These are phyloP conservation scores for Pomacea maculata DNA, from an alignment of 1,140 invertebrate genomes.

Conservation along the genomic window DNA sequence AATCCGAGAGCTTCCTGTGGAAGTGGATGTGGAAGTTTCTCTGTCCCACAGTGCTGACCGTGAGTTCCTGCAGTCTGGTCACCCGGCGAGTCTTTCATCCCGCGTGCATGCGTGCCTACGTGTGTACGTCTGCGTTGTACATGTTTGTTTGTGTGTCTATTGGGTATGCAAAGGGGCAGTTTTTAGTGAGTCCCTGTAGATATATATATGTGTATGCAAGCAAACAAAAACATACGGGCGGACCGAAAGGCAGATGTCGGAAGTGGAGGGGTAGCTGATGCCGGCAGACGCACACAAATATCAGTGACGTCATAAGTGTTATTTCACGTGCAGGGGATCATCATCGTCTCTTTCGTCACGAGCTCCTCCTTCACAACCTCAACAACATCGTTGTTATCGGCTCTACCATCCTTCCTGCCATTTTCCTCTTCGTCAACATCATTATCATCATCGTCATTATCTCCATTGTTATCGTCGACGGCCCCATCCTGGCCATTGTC, in stretches of 20 bases:
- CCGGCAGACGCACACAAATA: too few relatives aligned
- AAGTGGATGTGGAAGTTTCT: constrained; percentile 56
- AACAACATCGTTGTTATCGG: background rate
- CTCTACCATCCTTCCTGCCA: constrained; percentile 4
- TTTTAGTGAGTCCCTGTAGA: background rate
- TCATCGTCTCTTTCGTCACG: constrained; percentile 17
- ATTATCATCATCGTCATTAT: background rate
- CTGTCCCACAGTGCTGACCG: constrained; percentile 47
- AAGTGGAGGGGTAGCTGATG: too few relatives aligned
- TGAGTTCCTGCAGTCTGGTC: constrained; percentile 20
- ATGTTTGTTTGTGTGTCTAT: background rate
- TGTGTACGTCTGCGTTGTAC: too few relatives aligned
- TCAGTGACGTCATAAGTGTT: too few relatives aligned
- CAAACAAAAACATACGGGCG: too few relatives aligned
- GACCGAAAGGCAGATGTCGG: too few relatives aligned
- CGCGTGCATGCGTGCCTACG: too few relatives aligned
- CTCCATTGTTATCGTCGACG: background rate
- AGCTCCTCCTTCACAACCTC: background rate
- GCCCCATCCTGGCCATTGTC: background rate
- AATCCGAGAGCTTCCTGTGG: constrained; percentile 51
- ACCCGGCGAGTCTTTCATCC: too few relatives aligned
- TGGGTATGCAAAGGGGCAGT: too few relatives aligned
- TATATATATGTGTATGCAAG: background rate
- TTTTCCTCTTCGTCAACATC: background rate
- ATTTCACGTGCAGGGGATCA: constrained; percentile 3